Evolutionary conservation across 64 coral and sea anemone genomes (phyloP).

Genomic region (Pachyseris speciosa): DNA sequence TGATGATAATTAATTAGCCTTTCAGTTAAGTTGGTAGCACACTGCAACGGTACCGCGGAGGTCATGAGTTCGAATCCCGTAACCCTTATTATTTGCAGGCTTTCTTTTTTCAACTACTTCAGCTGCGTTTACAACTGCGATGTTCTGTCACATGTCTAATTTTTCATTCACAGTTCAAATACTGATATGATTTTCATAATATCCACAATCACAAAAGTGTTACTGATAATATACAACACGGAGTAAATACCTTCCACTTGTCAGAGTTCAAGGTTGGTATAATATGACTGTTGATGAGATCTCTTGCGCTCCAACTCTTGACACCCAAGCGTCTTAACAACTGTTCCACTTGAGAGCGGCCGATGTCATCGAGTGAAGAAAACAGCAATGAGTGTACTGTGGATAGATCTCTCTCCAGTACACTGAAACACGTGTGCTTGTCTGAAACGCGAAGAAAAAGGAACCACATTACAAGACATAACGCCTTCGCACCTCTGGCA

Average conservation of each 20-base stretch:
- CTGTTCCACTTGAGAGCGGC: conserved; percentile 79
- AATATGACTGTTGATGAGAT: conserved; percentile 88
- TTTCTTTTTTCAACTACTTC: too few relatives aligned
- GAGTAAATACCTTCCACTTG: conserved; percentile 75
- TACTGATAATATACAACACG: background rate
- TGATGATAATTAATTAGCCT: too few relatives aligned
- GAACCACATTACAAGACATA: background rate
- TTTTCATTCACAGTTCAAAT: too few relatives aligned
- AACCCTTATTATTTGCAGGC: too few relatives aligned
- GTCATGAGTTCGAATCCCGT: too few relatives aligned
- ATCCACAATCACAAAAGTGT: too few relatives aligned
- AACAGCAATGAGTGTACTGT: conserved; percentile 67
- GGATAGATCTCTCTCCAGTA: conserved; percentile 67
- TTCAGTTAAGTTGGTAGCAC: too few relatives aligned
- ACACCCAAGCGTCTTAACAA: conserved; percentile 79
- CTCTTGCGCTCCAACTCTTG: conserved; percentile 71
- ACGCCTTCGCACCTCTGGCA: background rate
- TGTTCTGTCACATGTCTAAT: too few relatives aligned
- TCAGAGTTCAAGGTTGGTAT: conserved; percentile 77
- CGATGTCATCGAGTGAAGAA: conserved; percentile 69
- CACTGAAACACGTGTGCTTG: conserved; percentile 6
- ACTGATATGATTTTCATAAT: too few relatives aligned
- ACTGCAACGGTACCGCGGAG: too few relatives aligned
- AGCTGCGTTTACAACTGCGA: too few relatives aligned
- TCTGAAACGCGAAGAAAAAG: conserved; percentile 20